Conservation (phyloP, 2,888 invertebrate species). For the Platerodrilus igneus region DNA sequence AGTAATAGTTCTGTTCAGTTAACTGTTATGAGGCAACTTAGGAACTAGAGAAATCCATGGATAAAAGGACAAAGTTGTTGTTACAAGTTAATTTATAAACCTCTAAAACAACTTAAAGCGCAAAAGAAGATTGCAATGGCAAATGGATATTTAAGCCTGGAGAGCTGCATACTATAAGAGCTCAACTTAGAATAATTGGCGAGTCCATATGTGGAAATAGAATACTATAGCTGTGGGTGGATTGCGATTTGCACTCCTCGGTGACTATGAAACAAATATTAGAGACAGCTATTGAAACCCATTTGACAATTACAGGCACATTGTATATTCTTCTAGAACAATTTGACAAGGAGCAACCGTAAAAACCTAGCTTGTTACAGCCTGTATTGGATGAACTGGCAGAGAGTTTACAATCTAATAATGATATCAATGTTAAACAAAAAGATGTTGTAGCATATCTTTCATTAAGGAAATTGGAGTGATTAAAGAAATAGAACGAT, state of each 20-base stretch:
- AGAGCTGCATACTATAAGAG: constrained; percentile 3
- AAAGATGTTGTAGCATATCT: constrained; percentile 2
- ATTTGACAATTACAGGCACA: constrained; percentile 5
- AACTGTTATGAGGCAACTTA: constrained; percentile 3
- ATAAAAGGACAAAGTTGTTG: constrained; percentile 4
- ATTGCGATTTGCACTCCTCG: constrained; percentile 3
- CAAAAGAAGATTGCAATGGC: constrained; percentile 8
- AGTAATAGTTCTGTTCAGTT: too few species aligned
- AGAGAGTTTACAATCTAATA: constrained; percentile 1
- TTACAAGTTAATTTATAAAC: constrained; percentile 2
- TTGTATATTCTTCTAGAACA: constrained; percentile 6
- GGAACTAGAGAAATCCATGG: constrained; percentile 1
- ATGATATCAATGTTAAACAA: constrained; percentile 3
- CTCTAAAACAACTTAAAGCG: constrained; percentile 5
- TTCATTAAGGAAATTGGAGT: too few species aligned
- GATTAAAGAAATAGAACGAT: too few species aligned
- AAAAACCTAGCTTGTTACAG: too few species aligned
- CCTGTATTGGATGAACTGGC: constrained; percentile 2
- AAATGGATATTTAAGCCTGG: constrained; percentile 4
- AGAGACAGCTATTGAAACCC: constrained; percentile 6
- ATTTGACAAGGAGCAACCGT: constrained; percentile 5
- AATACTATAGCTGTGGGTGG: constrained; percentile 5
- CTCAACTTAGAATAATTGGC: constrained; percentile 7
- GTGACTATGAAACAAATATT: constrained; percentile 7
- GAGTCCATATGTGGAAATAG: constrained; percentile 4